Conservation (phyloP, 2,888 invertebrate genomes). For the Lasioglossum figueresi region DNA sequence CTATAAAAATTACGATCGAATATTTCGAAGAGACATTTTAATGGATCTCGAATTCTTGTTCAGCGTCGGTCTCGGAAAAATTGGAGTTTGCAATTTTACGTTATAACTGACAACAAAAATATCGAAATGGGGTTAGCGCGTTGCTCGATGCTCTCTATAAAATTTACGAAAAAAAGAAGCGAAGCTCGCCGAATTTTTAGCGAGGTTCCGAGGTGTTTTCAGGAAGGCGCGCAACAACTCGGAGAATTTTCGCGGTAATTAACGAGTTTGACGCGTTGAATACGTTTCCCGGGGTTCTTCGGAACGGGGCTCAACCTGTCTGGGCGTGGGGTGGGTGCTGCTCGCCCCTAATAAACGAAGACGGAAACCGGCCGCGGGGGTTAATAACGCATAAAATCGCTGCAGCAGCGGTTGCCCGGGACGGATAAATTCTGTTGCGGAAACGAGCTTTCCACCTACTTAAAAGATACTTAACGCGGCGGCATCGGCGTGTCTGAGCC, state of each 20-base stretch:
- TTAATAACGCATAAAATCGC: constrained; percentile 53
- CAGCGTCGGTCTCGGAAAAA: too few species aligned
- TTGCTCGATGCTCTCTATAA: too few species aligned
- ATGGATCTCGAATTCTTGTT: too few species aligned
- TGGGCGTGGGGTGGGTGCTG: background rate
- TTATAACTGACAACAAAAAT: too few species aligned
- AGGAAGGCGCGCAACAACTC: background rate
- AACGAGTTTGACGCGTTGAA: constrained; percentile 1
- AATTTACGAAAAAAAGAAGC: background rate
- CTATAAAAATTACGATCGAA: too few species aligned
- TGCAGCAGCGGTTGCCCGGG: constrained; percentile 16
- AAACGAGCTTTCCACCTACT: constrained; percentile 39
- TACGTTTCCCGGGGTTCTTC: background rate
- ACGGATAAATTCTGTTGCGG: constrained; percentile 20
- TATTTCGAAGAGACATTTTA: background rate
- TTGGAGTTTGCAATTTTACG: too few species aligned
- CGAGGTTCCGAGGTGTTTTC: background rate
- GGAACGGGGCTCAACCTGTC: constrained; percentile 1
- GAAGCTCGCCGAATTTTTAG: background rate
- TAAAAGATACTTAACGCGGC: constrained; percentile 48
- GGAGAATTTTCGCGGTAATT: constrained; percentile 6
- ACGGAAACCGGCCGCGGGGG: constrained; percentile 25
- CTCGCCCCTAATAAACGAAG: constrained; percentile 29
- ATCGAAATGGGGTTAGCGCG: too few species aligned
- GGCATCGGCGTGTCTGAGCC: background rate